phyloP scores from a whole-genome alignment of 2,888 invertebrate species.

The Chromoteleia sp. region DNA sequence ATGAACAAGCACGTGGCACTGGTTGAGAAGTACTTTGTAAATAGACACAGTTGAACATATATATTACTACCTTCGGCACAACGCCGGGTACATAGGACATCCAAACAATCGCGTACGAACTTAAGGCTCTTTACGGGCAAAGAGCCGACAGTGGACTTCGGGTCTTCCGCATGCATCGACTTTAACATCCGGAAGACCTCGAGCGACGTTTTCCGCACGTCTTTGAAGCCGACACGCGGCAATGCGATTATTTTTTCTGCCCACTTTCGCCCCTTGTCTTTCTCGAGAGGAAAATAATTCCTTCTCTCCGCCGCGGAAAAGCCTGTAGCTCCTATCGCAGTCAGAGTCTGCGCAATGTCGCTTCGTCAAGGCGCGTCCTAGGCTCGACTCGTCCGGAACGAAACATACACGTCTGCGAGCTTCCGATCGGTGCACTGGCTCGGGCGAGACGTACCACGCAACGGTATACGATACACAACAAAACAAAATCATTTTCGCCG shows the following conservation, averaged over 20 bases:
- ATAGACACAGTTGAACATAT: background rate
- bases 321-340: slow-evolving; percentile 50
- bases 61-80: background rate
- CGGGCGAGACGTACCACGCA: slow-evolving; percentile 29
- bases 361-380: slow-evolving; percentile 65
- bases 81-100: background rate
- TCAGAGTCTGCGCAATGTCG: slow-evolving; percentile 65
- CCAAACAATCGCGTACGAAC: background rate
- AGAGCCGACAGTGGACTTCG: no score
- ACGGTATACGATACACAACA: background rate
- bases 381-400: slow-evolving; percentile 68
- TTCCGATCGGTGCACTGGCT: slow-evolving; percentile 50
- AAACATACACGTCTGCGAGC: slow-evolving; percentile 63
- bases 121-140: background rate
- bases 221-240: background rate
- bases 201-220: background rate
- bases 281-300: slow-evolving; percentile 4
- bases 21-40: no score
- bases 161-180: background rate
- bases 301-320: slow-evolving; percentile 30
- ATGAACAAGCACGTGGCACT: no score
- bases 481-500: no score
- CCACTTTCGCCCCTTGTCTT: background rate
- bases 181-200: background rate
- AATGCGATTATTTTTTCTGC: background rate